A percentile compares a stretch with the other conserved stretches of the same genome.
These are phyloP conservation scores for Drosophila punjabiensis DNA, from an alignment of 1,140 invertebrate species.

Conservation along the genomic window DNA sequence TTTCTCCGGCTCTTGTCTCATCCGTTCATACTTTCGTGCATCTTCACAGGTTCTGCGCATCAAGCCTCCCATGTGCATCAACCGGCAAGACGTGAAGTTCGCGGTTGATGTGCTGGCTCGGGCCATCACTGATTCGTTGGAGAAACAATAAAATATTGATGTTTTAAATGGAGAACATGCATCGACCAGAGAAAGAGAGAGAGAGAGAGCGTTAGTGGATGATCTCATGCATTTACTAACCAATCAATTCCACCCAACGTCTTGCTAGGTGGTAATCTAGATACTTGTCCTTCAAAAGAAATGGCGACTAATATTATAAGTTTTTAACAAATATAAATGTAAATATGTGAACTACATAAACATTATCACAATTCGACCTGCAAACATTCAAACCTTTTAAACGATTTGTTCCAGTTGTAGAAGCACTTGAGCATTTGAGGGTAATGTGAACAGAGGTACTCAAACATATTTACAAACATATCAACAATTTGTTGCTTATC, in stretches of 20 bases:
- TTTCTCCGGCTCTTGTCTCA: background rate
- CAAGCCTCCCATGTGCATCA: slow-evolving; percentile 98
- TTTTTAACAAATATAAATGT: background rate
- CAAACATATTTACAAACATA: too few relatives aligned
- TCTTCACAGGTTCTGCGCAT: slow-evolving; percentile 93
- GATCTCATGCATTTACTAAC: slow-evolving; percentile 37
- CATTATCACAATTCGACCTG: background rate
- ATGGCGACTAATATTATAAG: background rate
- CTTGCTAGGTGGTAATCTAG: background rate
- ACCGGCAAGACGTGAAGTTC: slow-evolving; percentile 94
- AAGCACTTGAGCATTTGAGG: background rate
- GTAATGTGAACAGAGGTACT: background rate
- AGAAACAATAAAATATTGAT: slow-evolving; percentile 28
- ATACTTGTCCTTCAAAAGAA: background rate
- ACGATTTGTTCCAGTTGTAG: background rate
- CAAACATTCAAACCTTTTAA: background rate
- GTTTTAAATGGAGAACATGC: background rate
- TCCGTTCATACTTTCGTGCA: slow-evolving; percentile 38
- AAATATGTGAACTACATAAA: background rate
- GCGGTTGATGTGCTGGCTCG: slow-evolving; percentile 88
- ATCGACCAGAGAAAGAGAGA: slow-evolving; percentile 1
- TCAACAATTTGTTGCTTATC: too few relatives aligned
- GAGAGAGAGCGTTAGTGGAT: background rate
- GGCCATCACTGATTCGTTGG: slow-evolving; percentile 85
- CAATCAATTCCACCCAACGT: background rate